Evolutionary conservation across 1,140 invertebrate species (phyloP).

Genomic region (Saccostrea echinata): DNA sequence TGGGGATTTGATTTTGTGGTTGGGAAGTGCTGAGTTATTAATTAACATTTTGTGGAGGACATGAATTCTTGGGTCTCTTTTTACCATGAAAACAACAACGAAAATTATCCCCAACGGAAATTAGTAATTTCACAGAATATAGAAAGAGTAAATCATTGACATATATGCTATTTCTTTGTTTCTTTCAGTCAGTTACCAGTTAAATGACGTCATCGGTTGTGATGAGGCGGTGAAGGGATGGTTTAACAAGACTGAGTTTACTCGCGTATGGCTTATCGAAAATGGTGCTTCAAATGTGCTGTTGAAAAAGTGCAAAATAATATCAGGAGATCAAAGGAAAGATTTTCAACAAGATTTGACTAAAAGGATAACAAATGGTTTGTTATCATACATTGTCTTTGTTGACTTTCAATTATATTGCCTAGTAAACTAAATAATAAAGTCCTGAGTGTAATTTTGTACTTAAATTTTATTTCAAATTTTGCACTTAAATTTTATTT

Average conservation of each 20-base stretch:
- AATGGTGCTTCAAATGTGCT: neutral
- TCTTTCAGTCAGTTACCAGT: neutral
- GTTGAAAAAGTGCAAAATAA: neutral
- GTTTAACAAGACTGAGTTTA: neutral
- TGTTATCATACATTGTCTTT: no score
- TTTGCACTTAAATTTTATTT: neutral
- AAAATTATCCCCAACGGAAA: no score
- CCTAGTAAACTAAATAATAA: neutral
- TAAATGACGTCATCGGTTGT: slow-evolving; percentile 34
- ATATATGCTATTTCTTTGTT: neutral
- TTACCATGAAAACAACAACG: no score
- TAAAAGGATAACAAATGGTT: slow-evolving; percentile 10
- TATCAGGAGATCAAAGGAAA: slow-evolving; percentile 30
- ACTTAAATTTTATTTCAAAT: no score
- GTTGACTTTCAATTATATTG: neutral
- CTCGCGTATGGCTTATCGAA: neutral
- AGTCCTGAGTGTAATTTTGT: no score
- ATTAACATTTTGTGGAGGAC: no score
- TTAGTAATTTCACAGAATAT: no score
- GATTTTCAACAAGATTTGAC: neutral
- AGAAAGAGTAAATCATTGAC: neutral
- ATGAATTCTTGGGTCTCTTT: no score
- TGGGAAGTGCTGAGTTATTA: no score
- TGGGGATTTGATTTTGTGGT: no score
- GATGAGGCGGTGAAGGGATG: neutral